These are phyloP conservation scores for Mythimna albipuncta DNA, from an alignment of 2,888 invertebrate genomes.

Conservation along the genomic window DNA sequence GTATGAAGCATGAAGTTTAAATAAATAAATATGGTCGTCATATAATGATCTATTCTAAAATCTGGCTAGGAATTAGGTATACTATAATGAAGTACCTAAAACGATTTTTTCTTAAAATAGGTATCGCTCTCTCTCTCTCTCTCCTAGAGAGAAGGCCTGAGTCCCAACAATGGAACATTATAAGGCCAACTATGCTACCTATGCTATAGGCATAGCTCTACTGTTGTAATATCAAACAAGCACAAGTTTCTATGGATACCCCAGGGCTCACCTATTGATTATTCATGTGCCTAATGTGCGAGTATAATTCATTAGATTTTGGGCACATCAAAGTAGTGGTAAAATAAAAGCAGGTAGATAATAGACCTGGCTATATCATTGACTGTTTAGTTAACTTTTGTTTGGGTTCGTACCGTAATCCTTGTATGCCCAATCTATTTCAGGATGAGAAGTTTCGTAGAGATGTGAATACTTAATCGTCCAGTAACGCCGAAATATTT, in stretches of 20 bases:
- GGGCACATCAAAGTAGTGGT: conserved; percentile 33
- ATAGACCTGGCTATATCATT: background rate
- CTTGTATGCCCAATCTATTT: conserved; percentile 22
- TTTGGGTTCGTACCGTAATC: conserved; percentile 3
- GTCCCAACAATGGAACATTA: no score
- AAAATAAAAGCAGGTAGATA: conserved; percentile 2
- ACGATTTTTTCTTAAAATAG: background rate
- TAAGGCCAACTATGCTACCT: no score
- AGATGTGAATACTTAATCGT: conserved; percentile 19
- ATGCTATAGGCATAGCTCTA: background rate
- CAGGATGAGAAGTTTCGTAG: conserved; percentile 13
- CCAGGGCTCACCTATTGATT: conserved; percentile 31
- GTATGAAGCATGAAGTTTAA: no score
- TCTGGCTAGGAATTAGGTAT: no score
- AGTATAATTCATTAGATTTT: conserved; percentile 32
- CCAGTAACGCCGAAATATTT: conserved; percentile 3
- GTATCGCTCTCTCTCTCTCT: no score
- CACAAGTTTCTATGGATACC: conserved; percentile 28
- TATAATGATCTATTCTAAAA: no score
- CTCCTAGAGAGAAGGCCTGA: no score
- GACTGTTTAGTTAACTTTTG: background rate
- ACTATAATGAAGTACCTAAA: no score
- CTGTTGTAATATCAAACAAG: conserved; percentile 9
- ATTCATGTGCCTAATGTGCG: conserved; percentile 41
- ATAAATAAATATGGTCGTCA: no score